Conservation (phyloP, 2,888 invertebrate species). For the Brenthis hecate region DNA sequence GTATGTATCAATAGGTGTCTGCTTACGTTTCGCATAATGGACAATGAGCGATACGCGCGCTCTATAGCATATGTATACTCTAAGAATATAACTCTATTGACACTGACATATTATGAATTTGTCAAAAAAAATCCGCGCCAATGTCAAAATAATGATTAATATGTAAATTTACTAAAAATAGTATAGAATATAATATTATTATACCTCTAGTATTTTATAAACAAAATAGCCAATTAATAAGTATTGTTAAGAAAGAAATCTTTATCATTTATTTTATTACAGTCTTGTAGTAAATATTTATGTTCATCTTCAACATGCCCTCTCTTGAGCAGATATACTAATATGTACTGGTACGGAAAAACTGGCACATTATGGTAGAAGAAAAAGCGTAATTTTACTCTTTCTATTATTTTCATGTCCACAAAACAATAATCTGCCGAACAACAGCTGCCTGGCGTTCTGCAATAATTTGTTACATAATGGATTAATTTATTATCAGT, state of each 20-base stretch:
- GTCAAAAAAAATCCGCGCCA: too few relatives aligned
- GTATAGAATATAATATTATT: conserved; percentile 9
- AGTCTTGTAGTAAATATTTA: conserved; percentile 73
- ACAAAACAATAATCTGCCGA: conserved; percentile 76
- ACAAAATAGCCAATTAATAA: conserved; percentile 48
- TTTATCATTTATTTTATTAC: conserved; percentile 63
- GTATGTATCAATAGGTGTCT: too few relatives aligned
- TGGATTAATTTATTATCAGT: background rate
- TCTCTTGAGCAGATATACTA: conserved; percentile 68
- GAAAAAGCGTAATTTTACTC: conserved; percentile 73
- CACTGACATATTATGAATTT: too few relatives aligned
- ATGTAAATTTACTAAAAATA: background rate
- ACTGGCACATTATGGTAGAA: conserved; percentile 75
- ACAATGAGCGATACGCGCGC: too few relatives aligned
- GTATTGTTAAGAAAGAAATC: conserved; percentile 70
- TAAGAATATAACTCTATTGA: background rate
- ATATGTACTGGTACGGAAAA: conserved; percentile 74
- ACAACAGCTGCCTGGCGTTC: conserved; percentile 76
- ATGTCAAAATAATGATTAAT: too few relatives aligned
- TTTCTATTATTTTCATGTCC: conserved; percentile 76
- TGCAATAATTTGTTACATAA: conserved; percentile 39
- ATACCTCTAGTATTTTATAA: background rate
- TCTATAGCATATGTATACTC: too few relatives aligned
- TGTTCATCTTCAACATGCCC: conserved; percentile 70
- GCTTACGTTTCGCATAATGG: too few relatives aligned